Evolutionary conservation across 2,888 invertebrate species (phyloP).

Genomic region (Drosophila prostipennis): DNA sequence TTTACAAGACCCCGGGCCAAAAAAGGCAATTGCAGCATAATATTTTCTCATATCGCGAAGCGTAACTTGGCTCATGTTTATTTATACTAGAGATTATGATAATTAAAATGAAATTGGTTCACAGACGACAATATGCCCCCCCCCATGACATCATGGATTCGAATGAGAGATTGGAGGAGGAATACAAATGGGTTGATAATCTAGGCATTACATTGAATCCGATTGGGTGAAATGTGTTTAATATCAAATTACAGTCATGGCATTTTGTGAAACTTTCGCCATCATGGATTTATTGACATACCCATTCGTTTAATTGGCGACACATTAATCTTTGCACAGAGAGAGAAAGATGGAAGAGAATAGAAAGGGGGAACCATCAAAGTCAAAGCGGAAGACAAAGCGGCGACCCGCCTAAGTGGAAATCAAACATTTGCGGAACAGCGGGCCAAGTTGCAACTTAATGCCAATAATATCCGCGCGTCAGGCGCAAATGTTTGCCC

Average conservation of each 20-base stretch:
- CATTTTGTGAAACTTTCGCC: slow-evolving; percentile 33
- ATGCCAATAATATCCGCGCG: slow-evolving; percentile 64
- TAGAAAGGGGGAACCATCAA: slow-evolving; percentile 22
- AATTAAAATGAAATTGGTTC: slow-evolving; percentile 43
- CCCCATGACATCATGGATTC: slow-evolving; percentile 32
- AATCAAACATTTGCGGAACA: slow-evolving; percentile 70
- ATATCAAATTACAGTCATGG: slow-evolving; percentile 23
- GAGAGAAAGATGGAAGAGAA: not conserved
- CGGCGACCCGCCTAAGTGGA: slow-evolving; percentile 62
- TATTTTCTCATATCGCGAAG: slow-evolving; percentile 18
- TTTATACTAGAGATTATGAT: slow-evolving; percentile 34
- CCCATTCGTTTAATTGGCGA: slow-evolving; percentile 60
- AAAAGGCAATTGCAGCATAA: slow-evolving; percentile 51
- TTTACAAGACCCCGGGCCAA: slow-evolving; percentile 25
- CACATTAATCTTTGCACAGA: slow-evolving; percentile 63
- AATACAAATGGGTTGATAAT: slow-evolving; percentile 28
- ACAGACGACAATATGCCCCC: slow-evolving; percentile 3
- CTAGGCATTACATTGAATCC: slow-evolving; percentile 13
- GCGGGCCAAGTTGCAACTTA: slow-evolving; percentile 69
- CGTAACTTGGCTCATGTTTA: slow-evolving; percentile 33
- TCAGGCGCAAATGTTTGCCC: slow-evolving; percentile 51
- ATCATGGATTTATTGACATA: slow-evolving; percentile 57
- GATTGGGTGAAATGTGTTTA: slow-evolving; percentile 21
- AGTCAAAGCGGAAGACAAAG: slow-evolving; percentile 32
- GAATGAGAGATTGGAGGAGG: slow-evolving; percentile 1